Base-by-base conservation (phyloP, 2,113 vertebrate genomes). In the Chaenogobius annularis region DNA sequence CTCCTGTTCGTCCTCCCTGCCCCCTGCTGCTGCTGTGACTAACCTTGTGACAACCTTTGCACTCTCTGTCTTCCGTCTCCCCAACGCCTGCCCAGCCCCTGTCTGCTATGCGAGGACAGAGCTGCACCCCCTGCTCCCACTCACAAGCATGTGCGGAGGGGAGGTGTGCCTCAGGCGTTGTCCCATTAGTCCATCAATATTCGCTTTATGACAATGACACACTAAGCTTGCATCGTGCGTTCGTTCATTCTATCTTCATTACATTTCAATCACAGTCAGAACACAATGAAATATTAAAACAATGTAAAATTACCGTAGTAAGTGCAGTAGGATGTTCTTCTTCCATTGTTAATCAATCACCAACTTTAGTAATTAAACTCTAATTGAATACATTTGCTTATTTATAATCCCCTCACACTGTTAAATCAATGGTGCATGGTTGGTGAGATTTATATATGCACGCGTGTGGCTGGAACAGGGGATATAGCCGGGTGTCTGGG, bases 41-140 rank as follows among this genome's bases (percentile, higher is more conserved):
- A n/a, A n/a, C n/a, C n/a, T n/a, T n/a, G 93, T 83, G 95, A 95
- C 96, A 96, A 96, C 95, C 96, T 95, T 95, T 95, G 95, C 91
- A 90, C 87, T 83, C 79, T 82, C 70, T 17, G 52, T 87, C 80
- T 81, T 80, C 80, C 75, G 46, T 84, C 75, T 74, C 83, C 85
- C 78, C 1, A 62, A 77, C 73, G 80, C 37, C 82, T 68, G 87
- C 87, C 88, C 83, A 87, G 87, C 90, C 90, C 87, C 83, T 0
- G 82, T 85, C 84, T 40, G 82, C 87, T 88, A 87, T 90, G 88
- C 70, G 69, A 80, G 87, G 84, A 84, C 48, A 40, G 75, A 79
- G 83, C 87, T 89, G 87, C 87, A 65, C 88, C 86, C 61, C 48
- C 72, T 83, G 9, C 19, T 82, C 81, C 73, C 68, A 62, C 65